Percentiles rank a stretch among this genome's conserved stretches.
Conservation (phyloP, 2,113 vertebrate species). For the Thryonomys swinderianus region DNA sequence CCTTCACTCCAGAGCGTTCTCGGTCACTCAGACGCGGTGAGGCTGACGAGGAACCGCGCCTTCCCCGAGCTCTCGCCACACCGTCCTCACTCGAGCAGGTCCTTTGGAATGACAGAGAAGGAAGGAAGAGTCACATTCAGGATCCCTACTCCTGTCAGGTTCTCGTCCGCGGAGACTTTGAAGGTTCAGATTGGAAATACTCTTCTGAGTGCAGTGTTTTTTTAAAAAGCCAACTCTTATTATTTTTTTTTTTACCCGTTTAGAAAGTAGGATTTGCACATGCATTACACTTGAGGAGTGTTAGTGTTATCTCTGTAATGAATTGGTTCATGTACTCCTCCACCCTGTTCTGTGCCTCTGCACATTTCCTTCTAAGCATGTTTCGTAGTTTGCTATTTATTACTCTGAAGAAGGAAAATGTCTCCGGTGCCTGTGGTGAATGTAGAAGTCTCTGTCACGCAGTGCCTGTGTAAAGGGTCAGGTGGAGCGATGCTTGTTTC, state of each 20-base stretch:
- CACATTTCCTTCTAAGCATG: slow-evolving; percentile 54
- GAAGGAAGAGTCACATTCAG: neutral
- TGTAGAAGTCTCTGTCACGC: neutral
- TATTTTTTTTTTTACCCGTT: neutral
- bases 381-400: slow-evolving; percentile 72
- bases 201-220: slow-evolving; percentile 75
- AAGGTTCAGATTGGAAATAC: slow-evolving; percentile 39
- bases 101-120: neutral
- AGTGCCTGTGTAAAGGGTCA: neutral
- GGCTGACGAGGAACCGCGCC: neutral
- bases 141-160: neutral
- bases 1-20: slow-evolving; percentile 56
- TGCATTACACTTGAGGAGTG: slow-evolving; percentile 11
- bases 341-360: neutral
- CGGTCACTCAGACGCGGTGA: neutral
- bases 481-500: neutral
- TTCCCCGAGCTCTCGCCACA: neutral
- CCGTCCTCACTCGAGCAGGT: neutral
- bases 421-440: neutral
- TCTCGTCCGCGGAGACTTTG: neutral
- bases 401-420: slow-evolving; percentile 30
- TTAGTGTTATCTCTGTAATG: neutral
- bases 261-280: slow-evolving; percentile 57
- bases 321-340: neutral
- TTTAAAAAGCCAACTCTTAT: slow-evolving; percentile 64